Conservation (phyloP, 1,140 invertebrate species). For the Calliphora vicina region DNA sequence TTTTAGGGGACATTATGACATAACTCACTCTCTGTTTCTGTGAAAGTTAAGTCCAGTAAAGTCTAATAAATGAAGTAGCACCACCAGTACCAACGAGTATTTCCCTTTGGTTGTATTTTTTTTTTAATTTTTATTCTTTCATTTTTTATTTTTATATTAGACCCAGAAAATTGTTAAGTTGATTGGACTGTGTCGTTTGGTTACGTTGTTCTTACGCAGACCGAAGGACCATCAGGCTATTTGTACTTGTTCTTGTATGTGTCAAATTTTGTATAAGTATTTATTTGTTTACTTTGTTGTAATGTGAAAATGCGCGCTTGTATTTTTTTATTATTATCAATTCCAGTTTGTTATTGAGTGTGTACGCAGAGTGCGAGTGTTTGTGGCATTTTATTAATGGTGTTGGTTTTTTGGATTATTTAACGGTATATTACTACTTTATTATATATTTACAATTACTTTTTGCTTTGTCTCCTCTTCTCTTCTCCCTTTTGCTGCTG, state of each 20-base stretch:
- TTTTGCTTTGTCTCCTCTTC: slow-evolving; percentile 54
- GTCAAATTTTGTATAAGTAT: no score
- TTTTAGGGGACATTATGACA: slow-evolving; percentile 33
- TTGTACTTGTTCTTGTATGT: background rate
- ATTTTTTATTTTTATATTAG: no score
- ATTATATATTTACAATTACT: slow-evolving; percentile 62
- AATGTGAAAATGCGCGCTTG: background rate
- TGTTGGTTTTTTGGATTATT: slow-evolving; percentile 62
- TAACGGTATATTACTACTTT: slow-evolving; percentile 61
- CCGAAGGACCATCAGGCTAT: background rate
- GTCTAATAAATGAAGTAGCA: slow-evolving; percentile 25
- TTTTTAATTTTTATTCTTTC: background rate
- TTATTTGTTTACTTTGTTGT: background rate
- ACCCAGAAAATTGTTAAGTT: background rate
- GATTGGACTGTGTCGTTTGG: slow-evolving; percentile 13
- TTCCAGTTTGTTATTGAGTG: slow-evolving; percentile 9
- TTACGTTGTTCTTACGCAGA: background rate
- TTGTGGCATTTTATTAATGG: slow-evolving; percentile 58
- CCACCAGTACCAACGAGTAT: slow-evolving; percentile 7
- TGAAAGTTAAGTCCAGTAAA: background rate
- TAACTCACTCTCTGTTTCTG: no score
- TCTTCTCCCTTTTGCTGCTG: background rate
- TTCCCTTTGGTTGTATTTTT: background rate
- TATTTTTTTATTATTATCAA: background rate
- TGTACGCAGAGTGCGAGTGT: background rate